Conservation (phyloP, 2,797 vertebrate species). For the Amblyopsis hoosieri region DNA sequence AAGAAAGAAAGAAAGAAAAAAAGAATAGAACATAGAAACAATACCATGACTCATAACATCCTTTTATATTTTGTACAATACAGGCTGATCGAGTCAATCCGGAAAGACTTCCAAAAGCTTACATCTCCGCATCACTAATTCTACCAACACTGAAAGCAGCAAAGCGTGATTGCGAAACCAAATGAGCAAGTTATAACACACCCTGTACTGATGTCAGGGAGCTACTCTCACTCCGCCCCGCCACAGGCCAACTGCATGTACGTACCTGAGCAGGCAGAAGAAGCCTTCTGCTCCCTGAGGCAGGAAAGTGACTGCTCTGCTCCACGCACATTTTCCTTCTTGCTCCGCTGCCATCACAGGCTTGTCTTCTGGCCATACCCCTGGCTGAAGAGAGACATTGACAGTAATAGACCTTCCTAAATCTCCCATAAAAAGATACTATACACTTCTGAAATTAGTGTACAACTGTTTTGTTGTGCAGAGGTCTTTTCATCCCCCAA, state of each 20-base stretch:
- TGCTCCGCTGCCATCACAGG: constrained; percentile 57
- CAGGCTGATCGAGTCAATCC: constrained; percentile 32
- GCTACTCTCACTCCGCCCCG: constrained; percentile 28
- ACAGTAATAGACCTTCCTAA: background rate
- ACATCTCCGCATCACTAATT: constrained; percentile 13
- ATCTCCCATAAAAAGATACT: background rate
- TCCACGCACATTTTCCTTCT: constrained; percentile 69
- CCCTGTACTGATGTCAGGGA: constrained; percentile 38
- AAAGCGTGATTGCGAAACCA: constrained; percentile 27
- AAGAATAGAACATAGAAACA: constrained; percentile 14
- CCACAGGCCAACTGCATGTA: constrained; percentile 32
- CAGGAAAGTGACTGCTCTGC: constrained; percentile 64
- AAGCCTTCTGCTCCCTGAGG: constrained; percentile 62
- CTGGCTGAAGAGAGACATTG: constrained; percentile 44
- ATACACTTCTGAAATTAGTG: background rate
- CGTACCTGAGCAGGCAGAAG: constrained; percentile 51
- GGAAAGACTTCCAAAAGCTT: constrained; percentile 24
- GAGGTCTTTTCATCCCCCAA: too few species aligned
- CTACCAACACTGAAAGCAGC: constrained; percentile 8
- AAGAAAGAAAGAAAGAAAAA: background rate
- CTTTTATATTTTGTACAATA: constrained; percentile 10
- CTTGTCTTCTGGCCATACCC: constrained; percentile 50
- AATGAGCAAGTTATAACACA: constrained; percentile 54
- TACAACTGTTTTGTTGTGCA: background rate
- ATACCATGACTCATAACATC: constrained; percentile 8